Conservation (phyloP, 1,140 invertebrate species). For the Aphidius ervi region DNA sequence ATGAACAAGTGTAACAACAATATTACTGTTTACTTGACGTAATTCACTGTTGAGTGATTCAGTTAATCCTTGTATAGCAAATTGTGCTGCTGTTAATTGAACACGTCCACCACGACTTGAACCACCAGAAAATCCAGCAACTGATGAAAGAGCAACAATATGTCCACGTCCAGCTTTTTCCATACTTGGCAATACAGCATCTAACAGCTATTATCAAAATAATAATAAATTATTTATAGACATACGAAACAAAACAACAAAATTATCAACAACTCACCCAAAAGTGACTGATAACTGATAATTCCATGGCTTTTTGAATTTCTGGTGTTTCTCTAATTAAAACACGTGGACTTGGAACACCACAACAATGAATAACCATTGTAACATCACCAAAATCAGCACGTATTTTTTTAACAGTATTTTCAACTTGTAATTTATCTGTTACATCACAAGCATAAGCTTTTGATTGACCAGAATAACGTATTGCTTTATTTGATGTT, state of each 20-base stretch:
- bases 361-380: slow-evolving; percentile 72
- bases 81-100: slow-evolving; percentile 67
- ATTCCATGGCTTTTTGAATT: slow-evolving; percentile 60
- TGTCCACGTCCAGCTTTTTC: slow-evolving; percentile 62
- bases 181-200: slow-evolving; percentile 67
- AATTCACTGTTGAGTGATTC: slow-evolving; percentile 60
- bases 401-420: slow-evolving; percentile 50
- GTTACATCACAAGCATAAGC: slow-evolving; percentile 59
- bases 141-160: slow-evolving; percentile 66
- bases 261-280: slow-evolving; percentile 55
- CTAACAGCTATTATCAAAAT: slow-evolving; percentile 54
- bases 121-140: slow-evolving; percentile 64
- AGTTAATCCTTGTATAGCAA: slow-evolving; percentile 64
- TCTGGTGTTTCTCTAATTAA: slow-evolving; percentile 58
- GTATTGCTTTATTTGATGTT: slow-evolving; percentile 48
- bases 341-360: slow-evolving; percentile 64
- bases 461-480: slow-evolving; percentile 35
- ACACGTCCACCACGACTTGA: slow-evolving; percentile 53
- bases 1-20: slow-evolving; percentile 59
- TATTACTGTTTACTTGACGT: slow-evolving; percentile 54
- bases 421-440: slow-evolving; percentile 48
- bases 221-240: background rate
- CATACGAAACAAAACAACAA: background rate
- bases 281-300: slow-evolving; percentile 68
- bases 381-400: slow-evolving; percentile 59